Base-by-base conservation (phyloP, 2,113 vertebrate genomes). In the Barnardius zonarius region DNA sequence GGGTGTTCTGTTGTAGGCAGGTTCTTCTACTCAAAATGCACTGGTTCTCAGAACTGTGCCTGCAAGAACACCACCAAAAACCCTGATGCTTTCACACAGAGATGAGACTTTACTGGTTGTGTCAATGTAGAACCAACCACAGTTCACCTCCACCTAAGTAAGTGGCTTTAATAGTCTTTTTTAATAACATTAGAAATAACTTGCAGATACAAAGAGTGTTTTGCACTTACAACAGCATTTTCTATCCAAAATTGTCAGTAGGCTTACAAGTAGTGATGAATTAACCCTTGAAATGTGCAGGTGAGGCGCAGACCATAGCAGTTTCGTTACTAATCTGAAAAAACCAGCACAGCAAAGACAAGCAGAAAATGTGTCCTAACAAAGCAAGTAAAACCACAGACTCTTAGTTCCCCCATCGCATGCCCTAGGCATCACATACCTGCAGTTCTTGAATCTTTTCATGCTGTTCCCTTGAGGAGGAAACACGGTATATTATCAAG, bases 41-140 rank as follows among this genome's bases (percentile, higher is more conserved):
- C 23, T 67, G 51, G 27, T 72, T 92, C 69, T 72, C 69, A 82
- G 69, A 90, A 76, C 2, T 1, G 20, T 75, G 48, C 39, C 86
- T 59, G 43, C 61, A 81, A 43, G n/a, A 78, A 46, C 4, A 91
- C 7, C 10, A 76, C 25, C 9, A n/a, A 59, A 64, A 66, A 5
- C 1, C 0, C 3, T 11, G 15, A 5, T 49, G 25, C 72, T 74
- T 77, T 63, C 39, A 46, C 17, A 17, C 0, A 27, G 9, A 73
- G 31, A 59, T 44, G 20, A 78, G 10, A 17, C 17, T 20, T 39
- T 14, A 17, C 22, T 70, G 24, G 10, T 49, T 81, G 16, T 41
- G 25, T 24, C 7, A 2, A 17, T 0, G 1, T 6, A 48, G 39
- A 91, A 81, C 18, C 46, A 27, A n/a, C 4, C 10, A 78, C 13